Percentiles rank a stretch among this genome's conserved stretches.
Evolutionary conservation across 2,113 vertebrate species (phyloP).

Genomic region (Manacus vitellinus): DNA sequence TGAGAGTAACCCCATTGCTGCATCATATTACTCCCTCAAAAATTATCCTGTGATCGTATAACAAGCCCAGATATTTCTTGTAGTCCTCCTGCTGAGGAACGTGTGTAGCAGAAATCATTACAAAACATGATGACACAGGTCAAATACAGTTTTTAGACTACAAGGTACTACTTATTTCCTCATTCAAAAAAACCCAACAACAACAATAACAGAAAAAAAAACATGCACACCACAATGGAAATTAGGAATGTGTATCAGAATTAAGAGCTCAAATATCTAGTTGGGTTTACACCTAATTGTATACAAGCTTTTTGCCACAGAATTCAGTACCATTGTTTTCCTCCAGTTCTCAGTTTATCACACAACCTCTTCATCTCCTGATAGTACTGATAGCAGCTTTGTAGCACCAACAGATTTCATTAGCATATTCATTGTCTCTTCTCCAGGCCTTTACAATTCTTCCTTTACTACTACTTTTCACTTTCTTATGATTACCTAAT

Average conservation of each 20-base stretch:
- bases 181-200: neutral
- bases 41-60: neutral
- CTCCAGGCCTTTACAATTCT: neutral
- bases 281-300: neutral
- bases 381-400: neutral
- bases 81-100: neutral
- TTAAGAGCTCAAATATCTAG: neutral
- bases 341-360: neutral
- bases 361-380: neutral
- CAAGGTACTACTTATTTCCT: neutral
- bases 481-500: neutral
- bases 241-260: neutral
- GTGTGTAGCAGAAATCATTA: neutral
- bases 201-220: too few species aligned
- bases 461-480: neutral
- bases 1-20: neutral
- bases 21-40: neutral
- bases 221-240: fast-evolving
- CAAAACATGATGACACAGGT: neutral
- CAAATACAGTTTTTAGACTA: neutral
- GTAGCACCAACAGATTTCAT: neutral
- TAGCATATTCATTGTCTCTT: neutral
- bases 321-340: neutral
- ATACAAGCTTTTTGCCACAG: neutral
- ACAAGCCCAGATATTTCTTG: neutral